phyloP scores from a whole-genome alignment of 2,113 vertebrate species.

The Pachyramphus minor region DNA sequence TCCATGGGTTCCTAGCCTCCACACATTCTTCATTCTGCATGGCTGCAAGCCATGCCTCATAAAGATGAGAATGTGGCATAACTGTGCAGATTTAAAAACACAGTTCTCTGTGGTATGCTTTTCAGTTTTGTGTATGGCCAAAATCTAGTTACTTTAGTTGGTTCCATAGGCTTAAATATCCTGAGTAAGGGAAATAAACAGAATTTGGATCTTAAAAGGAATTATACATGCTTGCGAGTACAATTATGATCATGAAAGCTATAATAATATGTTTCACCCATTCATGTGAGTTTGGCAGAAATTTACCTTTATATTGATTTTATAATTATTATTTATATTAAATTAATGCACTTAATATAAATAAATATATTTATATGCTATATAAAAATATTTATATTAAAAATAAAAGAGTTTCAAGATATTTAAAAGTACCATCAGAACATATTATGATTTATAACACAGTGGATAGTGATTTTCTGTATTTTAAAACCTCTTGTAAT shows the following conservation, averaged over 20 bases:
- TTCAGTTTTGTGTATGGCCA: background rate
- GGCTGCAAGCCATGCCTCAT: constrained; percentile 33
- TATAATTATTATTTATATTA: background rate
- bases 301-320: background rate
- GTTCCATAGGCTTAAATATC: background rate
- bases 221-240: background rate
- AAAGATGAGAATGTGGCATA: constrained; percentile 40
- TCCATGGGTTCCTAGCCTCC: background rate
- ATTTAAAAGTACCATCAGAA: background rate
- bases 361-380: background rate
- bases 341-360: background rate
- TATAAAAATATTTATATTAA: background rate
- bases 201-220: background rate
- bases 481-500: background rate
- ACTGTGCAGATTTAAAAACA: background rate
- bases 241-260: background rate
- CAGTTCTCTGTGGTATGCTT: background rate
- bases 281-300: background rate
- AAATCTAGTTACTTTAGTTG: background rate
- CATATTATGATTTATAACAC: background rate
- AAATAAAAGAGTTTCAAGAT: background rate
- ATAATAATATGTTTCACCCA: background rate
- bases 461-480: background rate
- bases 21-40: background rate
- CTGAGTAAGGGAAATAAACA: background rate